A percentile compares a stretch with the other conserved stretches of the same genome.
Evolutionary conservation across 2,113 vertebrate species (phyloP).

Genomic region (Ceyx margarethae): DNA sequence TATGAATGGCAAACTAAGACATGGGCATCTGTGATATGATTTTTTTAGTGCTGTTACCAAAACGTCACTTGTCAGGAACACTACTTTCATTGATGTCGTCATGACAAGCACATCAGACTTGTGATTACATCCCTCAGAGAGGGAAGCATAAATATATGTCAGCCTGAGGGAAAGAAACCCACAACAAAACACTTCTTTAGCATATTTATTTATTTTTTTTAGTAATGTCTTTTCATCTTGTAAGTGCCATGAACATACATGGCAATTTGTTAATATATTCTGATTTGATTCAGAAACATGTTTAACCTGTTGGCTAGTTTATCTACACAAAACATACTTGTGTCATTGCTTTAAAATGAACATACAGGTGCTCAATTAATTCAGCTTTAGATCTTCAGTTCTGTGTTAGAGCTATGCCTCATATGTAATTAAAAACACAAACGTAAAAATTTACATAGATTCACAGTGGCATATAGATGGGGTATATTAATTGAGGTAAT

Average conservation of each 20-base stretch:
- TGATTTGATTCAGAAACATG: not conserved
- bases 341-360: not conserved
- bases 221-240: not conserved
- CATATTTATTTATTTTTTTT: not conserved
- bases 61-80: not conserved
- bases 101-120: not conserved
- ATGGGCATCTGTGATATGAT: not conserved
- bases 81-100: not conserved
- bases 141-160: not conserved
- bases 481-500: constrained; percentile 64
- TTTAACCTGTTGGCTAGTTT: not conserved
- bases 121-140: not conserved
- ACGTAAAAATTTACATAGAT: constrained; percentile 33
- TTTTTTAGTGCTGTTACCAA: not conserved
- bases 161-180: not conserved
- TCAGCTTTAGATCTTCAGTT: not conserved
- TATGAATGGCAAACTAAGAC: not conserved
- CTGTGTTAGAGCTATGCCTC: constrained; percentile 15
- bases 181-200: not conserved
- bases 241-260: not conserved
- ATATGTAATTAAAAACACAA: constrained; percentile 58
- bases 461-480: constrained; percentile 20
- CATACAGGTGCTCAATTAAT: not conserved
- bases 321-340: not conserved
- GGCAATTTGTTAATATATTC: not conserved